Percentiles rank a stretch among this genome's conserved stretches.
Evolutionary conservation across 1,140 invertebrate genomes (phyloP).

Genomic region (Zaprionus nigranus): DNA sequence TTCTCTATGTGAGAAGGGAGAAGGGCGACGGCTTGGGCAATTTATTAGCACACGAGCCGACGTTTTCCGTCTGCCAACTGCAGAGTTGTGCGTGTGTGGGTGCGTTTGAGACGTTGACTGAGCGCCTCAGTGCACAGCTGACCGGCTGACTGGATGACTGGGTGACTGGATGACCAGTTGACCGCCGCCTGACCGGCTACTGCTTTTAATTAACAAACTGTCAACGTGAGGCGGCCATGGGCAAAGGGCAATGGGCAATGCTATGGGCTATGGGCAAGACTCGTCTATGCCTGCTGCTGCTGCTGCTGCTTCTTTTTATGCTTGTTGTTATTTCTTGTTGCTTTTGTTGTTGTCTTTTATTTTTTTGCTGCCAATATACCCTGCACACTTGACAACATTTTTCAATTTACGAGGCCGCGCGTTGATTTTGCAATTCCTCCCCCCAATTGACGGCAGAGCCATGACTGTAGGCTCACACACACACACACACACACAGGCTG

Average conservation of each 20-base stretch:
- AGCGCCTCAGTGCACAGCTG: constrained; percentile 58
- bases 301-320: constrained; percentile 4
- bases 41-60: constrained; percentile 72
- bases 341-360: constrained; percentile 19
- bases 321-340: constrained; percentile 16
- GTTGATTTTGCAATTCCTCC: constrained; percentile 53
- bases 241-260: constrained; percentile 41
- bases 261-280: constrained; percentile 28
- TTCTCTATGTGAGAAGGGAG: not conserved
- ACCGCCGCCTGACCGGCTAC: constrained; percentile 53
- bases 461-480: constrained; percentile 7
- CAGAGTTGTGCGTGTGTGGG: constrained; percentile 30
- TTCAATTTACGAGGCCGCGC: constrained; percentile 61
- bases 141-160: constrained; percentile 37
- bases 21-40: constrained; percentile 34
- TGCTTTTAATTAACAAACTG: constrained; percentile 83
- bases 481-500: no score
- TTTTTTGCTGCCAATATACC: constrained; percentile 30
- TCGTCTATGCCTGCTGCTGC: constrained; percentile 27
- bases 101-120: constrained; percentile 72
- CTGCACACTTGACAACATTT: constrained; percentile 58
- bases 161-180: constrained; percentile 46
- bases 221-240: constrained; percentile 36
- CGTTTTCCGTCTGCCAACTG: constrained; percentile 71
- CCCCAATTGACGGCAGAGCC: constrained; percentile 22